A percentile compares a stretch with the other conserved stretches of the same genome.
These are phyloP conservation scores for Xylophagus ater DNA, from an alignment of 2,888 invertebrate genomes.

Conservation along the genomic window DNA sequence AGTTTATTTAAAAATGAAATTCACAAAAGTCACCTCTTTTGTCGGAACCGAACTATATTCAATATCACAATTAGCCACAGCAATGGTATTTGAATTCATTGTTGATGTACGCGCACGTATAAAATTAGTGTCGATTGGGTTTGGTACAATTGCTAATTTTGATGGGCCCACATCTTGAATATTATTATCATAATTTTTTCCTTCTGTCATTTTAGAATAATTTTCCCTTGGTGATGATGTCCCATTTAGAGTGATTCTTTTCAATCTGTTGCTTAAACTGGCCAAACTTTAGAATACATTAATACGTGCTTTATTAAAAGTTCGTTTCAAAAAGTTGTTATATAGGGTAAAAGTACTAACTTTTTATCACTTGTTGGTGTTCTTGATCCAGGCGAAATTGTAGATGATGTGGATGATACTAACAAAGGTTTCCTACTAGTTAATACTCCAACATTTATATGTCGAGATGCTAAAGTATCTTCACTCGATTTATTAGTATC, in stretches of 20 bases:
- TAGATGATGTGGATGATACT: no score
- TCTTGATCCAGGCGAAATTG: no score
- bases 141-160: no score
- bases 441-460: no score
- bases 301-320: background rate
- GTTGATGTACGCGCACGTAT: constrained; percentile 24
- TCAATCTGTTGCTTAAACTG: background rate
- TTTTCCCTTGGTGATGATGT: background rate
- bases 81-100: constrained; percentile 24
- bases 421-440: no score
- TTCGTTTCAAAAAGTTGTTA: no score
- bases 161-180: no score
- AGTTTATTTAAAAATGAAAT: background rate
- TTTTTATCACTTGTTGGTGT: no score
- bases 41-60: constrained; percentile 30
- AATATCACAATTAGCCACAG: constrained; percentile 20
- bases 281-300: constrained; percentile 26
- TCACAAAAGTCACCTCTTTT: constrained; percentile 24
- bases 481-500: no score
- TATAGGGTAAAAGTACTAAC: no score
- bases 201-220: background rate
- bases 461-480: no score
- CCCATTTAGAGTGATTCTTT: background rate
- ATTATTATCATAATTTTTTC: background rate
- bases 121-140: background rate